Percentiles rank a stretch among this genome's conserved stretches.
Conservation (phyloP, 2,888 invertebrate genomes). For the Noctuana brunneofusca region DNA sequence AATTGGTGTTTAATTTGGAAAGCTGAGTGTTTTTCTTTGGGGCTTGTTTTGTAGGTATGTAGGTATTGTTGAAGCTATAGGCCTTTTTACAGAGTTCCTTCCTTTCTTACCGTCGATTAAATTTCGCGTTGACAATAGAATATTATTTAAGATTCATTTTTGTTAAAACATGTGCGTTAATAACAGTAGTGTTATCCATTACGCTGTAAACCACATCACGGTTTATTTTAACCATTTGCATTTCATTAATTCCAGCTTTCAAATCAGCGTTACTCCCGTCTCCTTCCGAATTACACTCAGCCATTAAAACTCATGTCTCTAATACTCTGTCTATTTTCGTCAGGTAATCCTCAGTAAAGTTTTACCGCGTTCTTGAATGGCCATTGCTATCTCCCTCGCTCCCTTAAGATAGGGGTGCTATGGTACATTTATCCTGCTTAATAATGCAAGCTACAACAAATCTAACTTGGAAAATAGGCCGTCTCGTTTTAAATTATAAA, state of each 20-base stretch:
- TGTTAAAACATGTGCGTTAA: not conserved
- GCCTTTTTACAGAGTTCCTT: not conserved
- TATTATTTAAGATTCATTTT: not conserved
- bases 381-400: slow-evolving; percentile 9
- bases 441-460: slow-evolving; percentile 29
- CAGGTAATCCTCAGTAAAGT: slow-evolving; percentile 26
- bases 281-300: not conserved
- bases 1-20: slow-evolving; percentile 30
- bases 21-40: slow-evolving; percentile 8
- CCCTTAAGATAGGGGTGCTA: slow-evolving; percentile 23
- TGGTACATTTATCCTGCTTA: slow-evolving; percentile 30
- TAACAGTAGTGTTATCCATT: not conserved
- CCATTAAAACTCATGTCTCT: slow-evolving; percentile 4
- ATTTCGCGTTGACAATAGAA: not conserved
- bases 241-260: not conserved
- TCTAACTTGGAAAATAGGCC: slow-evolving; percentile 27
- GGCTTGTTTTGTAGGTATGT: slow-evolving; percentile 5
- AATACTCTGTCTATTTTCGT: slow-evolving; percentile 19
- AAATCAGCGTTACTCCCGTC: not conserved
- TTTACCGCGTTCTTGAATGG: slow-evolving; percentile 22
- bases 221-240: not conserved
- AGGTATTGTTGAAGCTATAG: not conserved
- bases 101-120: slow-evolving; percentile 3
- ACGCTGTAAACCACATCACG: not conserved
- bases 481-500: slow-evolving; percentile 31